Evolutionary conservation across 1,140 invertebrate species (phyloP), one percentile per base, ranked within the genome.

Genomic region (Achroia grisella): DNA sequence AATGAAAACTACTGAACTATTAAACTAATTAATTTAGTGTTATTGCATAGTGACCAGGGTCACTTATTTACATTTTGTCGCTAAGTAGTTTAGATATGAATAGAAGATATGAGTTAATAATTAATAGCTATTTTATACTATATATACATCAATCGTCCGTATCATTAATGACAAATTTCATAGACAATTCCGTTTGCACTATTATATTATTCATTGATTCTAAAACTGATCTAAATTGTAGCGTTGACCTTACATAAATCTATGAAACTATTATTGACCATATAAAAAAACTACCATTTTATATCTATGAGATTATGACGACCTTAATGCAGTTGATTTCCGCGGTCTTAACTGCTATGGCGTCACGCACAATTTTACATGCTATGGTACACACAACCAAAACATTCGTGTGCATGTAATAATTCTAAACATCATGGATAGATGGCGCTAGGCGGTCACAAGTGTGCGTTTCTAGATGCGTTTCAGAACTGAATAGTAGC

Each of bases 311-410:
- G 56, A 44, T 49, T 55, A 54, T 48, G 55, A 56, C 62, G 68
- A 72, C 71, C 71, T 73, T 75, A 70, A 57, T 71, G 66, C 63
- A 75, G 53, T 49, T 59, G 48, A 65, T 70, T 77, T 77, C 71
- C 76, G 70, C 55, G 64, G 47, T 69, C 49, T 13, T 35, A 56
- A 36, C 12, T 43, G 47, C 46, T 52, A 58, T 59, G 49, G 55
- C 58, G 57, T 66, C 63, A 78, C 67, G 65, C 69, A 64, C 52
- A 66, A 49, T 68, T 62, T 69, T 57, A 48, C 36, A 54, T 9
- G 10, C 30, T 9, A n/a, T 8, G 28, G 2, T 31, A 10, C 9
- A 31, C 10, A 9, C 2, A 10, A 31, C 0, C 35, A 15, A 15
- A 34, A 12, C 32, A 2, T 2, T 9, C 32, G 35, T 30, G 12